Conservation (phyloP, 1,140 invertebrate species). For the Ephestia elutella region DNA sequence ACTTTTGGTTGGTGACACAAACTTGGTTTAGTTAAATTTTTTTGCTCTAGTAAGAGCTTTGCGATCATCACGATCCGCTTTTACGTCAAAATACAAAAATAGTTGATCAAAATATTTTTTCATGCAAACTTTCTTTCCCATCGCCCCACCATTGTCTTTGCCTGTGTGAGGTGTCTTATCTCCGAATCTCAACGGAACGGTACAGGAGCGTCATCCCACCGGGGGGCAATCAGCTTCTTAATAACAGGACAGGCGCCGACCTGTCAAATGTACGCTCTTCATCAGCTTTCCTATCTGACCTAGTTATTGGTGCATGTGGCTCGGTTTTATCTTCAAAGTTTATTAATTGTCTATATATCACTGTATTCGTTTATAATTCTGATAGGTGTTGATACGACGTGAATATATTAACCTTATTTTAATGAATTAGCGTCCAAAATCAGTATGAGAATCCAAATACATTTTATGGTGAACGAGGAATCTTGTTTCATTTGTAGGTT, state of each 20-base stretch:
- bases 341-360: no score
- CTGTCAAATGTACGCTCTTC: not conserved
- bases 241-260: constrained; percentile 7
- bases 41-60: no score
- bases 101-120: no score
- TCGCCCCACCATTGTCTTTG: not conserved
- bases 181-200: not conserved
- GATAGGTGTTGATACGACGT: no score
- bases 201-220: constrained; percentile 1
- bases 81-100: no score
- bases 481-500: not conserved
- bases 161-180: not conserved
- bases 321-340: no score
- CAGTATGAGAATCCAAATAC: not conserved
- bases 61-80: no score
- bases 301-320: not conserved
- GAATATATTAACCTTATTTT: no score
- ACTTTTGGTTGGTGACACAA: no score
- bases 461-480: not conserved
- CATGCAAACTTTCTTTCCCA: not conserved
- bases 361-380: not conserved
- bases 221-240: constrained; percentile 7
- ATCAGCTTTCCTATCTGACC: not conserved
- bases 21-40: no score
- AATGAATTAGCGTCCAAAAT: no score